phyloP scores from a whole-genome alignment of 1,140 invertebrate species.

The Pachypsylla venusta region DNA sequence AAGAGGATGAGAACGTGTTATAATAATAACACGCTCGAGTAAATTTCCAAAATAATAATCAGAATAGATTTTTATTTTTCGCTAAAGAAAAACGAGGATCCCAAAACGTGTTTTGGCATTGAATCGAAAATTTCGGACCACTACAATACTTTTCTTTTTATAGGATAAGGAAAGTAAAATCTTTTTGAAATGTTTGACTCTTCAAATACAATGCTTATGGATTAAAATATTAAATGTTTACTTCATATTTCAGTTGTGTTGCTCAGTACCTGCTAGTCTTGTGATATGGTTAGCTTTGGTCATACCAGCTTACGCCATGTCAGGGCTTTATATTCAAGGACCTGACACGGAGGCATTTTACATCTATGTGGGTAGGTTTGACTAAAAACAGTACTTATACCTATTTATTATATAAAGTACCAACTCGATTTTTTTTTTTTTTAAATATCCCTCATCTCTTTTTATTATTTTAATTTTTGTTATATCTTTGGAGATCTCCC shows the following conservation, averaged over 20 bases:
- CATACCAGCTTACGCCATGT: constrained; percentile 79
- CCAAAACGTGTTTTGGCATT: no score
- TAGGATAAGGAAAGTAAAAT: neutral
- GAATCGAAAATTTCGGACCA: no score
- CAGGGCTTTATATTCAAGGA: constrained; percentile 51
- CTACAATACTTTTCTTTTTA: no score
- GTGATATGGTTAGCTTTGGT: constrained; percentile 64
- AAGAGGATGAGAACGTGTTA: neutral
- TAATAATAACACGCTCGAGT: neutral
- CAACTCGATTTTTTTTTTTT: neutral
- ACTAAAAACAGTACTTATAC: constrained; percentile 10
- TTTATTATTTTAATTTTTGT: constrained; percentile 3
- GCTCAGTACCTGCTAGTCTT: constrained; percentile 41
- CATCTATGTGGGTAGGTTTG: constrained; percentile 48
- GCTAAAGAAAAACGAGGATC: no score
- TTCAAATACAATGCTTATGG: neutral
- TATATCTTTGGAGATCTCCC: neutral
- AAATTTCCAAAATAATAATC: neutral
- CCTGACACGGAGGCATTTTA: constrained; percentile 51
- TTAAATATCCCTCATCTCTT: neutral
- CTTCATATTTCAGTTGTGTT: constrained; percentile 18
- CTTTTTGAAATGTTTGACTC: neutral
- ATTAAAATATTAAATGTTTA: constrained; percentile 2
- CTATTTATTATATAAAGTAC: constrained; percentile 1
- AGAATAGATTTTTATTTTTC: no score